Evolutionary conservation across 2,113 vertebrate genomes (phyloP).

Genomic region (Telmatochromis brichardi): DNA sequence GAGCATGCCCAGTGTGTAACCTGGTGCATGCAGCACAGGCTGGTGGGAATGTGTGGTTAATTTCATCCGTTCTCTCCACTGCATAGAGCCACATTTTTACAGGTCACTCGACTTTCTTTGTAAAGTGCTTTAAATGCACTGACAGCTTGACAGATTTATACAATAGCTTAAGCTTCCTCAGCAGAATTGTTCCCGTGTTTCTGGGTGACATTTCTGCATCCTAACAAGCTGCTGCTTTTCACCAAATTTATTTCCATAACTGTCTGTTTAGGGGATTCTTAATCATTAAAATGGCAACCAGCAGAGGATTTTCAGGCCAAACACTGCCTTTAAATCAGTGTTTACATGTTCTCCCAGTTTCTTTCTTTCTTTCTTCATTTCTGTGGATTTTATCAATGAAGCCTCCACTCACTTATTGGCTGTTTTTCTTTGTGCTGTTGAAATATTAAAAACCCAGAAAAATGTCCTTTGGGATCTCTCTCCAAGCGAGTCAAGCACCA

Average conservation of each 20-base stretch:
- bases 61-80: slow-evolving; percentile 15
- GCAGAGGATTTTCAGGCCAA: background rate
- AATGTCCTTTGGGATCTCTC: background rate
- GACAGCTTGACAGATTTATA: background rate
- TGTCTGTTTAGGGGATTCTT: background rate
- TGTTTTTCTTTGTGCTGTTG: background rate
- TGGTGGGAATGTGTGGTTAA: slow-evolving; percentile 16
- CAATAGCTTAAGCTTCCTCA: background rate
- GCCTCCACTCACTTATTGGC: background rate
- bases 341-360: background rate
- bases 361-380: background rate
- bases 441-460: background rate
- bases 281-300: background rate
- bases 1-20: background rate
- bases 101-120: slow-evolving; percentile 3
- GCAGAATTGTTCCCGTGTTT: background rate
- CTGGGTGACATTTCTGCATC: background rate
- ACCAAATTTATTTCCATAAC: background rate
- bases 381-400: background rate
- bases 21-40: background rate
- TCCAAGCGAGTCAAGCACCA: background rate
- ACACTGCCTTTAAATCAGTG: background rate
- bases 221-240: background rate
- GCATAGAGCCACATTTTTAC: background rate
- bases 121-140: background rate